Base-by-base conservation (phyloP, 2,797 vertebrate genomes). In the Lemur catta region DNA sequence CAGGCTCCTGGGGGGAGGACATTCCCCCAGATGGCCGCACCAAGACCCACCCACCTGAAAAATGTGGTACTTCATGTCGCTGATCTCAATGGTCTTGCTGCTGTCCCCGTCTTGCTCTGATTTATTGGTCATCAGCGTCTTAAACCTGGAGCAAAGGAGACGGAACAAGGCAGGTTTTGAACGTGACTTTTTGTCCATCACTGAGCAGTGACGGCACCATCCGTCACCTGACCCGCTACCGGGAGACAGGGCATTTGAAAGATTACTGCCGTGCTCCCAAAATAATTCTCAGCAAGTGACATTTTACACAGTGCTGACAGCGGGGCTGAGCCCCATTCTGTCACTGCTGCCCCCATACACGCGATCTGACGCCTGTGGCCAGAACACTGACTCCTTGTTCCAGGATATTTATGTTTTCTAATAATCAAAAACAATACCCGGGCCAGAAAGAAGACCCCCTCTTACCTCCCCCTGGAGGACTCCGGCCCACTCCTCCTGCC, bases 1-100 rank as follows among this genome's bases (percentile, higher is more conserved):
- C 0, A 0, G 87, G 55, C 35, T 79, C 17, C 52, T 22, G 33
- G 24, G 35, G 30, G 52, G 20, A 48, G 65, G 33, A 12, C 28
- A 0, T n/a, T 3, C 33, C 33, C 18, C 2, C 2, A 2, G 17
- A 50, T 1, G 1, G 1, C 7, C 11, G 22, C 28, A 1, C 7
- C 1, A 2, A 30, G 61, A 89, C 7, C 61, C 67, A 72, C 97
- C 0, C 98, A 99, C 99, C 99, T 99, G 99, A 93, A 99, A 99
- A 80, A 99, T 99, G 91, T 97, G 99, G 98, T 99, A 99, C 95
- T 99, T 99, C 98, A 99, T 97, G 4, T 99, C 99, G 0, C 98
- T 98, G 97, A 99, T 99, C 97, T 99, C 99, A 0, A 99, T 99
- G 41, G 98, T 98, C 89, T 99, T 99, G 98, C 98, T 98, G 96